Base-by-base conservation (phyloP, 2,113 vertebrate genomes). In the Neomonachus schauinslandi region DNA sequence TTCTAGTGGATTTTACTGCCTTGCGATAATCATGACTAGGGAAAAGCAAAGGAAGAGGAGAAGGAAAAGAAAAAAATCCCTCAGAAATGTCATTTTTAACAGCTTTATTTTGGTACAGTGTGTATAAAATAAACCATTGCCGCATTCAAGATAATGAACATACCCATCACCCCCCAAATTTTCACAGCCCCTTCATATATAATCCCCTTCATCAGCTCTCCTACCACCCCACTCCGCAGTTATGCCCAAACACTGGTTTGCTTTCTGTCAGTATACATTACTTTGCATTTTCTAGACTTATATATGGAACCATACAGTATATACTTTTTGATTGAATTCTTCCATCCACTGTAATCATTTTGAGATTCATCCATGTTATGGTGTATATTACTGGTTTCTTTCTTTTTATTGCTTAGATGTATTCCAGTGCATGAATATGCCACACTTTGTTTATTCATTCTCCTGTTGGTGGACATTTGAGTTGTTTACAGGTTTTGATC, bases 221-320 rank as follows among this genome's bases (percentile, higher is more conserved):
- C 42, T 2, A 14, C 14, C 1, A 13, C 22, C 24, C 15, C 4
- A 15, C 0, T 10, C 31, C 10, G 3, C 19, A 9, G 0, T 28
- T 59, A 4, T 24, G 51, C 14, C n/a, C 28, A 65, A 14, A 69
- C 82, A 55, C 0, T 39, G 46, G 11, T 36, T 92, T n/a, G 24
- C 71, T 55, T 76, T 65, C 51, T 65, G 42, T 49, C 24, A 57
- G 14, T 28, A 0, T 19, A 53, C 12, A 31, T 28, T 42, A 11
- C 76, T 72, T 46, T 36, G 36, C 33, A 42, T 91, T 63, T 93
- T 88, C 42, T 72, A 10, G 51, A 80, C 33, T 22, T 36, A n/a
- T 53, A 24, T n/a, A 10, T 19, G 22, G 53, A 10, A 5, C 80
- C 39, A 4, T 81, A 2, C 19, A 49, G 11, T 63, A 1, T 57